Evolutionary conservation across 2,797 vertebrate species (phyloP).

Genomic region (Semotilus atromaculatus): DNA sequence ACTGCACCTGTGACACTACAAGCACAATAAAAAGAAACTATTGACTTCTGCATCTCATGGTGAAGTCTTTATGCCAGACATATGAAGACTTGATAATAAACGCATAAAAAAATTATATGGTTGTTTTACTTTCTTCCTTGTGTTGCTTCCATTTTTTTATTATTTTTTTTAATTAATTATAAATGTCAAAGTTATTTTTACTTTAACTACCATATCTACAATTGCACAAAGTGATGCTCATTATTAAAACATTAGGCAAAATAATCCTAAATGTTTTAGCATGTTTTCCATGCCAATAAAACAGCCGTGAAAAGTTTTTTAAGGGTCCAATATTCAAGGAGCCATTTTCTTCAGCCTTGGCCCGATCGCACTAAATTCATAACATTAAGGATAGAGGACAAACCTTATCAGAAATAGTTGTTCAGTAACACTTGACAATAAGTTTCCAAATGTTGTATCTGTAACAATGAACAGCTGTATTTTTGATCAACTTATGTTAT

Average conservation of each 20-base stretch:
- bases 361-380: neutral
- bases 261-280: neutral
- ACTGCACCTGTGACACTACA: conserved; percentile 68
- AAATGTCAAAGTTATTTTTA: conserved; percentile 47
- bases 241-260: conserved; percentile 8
- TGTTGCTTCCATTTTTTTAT: neutral
- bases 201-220: conserved; percentile 19
- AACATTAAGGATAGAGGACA: neutral
- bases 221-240: conserved; percentile 16
- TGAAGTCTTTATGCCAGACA: conserved; percentile 39
- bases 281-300: neutral
- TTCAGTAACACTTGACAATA: neutral
- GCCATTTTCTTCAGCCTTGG: neutral
- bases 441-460: neutral
- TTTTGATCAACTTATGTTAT: neutral
- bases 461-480: neutral
- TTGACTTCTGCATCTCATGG: conserved; percentile 13
- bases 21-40: conserved; percentile 52
- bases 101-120: neutral
- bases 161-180: neutral
- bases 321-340: neutral
- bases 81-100: conserved; percentile 36
- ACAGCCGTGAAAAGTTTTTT: neutral
- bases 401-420: neutral
- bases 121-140: conserved; percentile 14